Percentiles rank a stretch among this genome's conserved stretches.
Conservation (phyloP, 2,113 vertebrate genomes). For the Podarcis muralis region DNA sequence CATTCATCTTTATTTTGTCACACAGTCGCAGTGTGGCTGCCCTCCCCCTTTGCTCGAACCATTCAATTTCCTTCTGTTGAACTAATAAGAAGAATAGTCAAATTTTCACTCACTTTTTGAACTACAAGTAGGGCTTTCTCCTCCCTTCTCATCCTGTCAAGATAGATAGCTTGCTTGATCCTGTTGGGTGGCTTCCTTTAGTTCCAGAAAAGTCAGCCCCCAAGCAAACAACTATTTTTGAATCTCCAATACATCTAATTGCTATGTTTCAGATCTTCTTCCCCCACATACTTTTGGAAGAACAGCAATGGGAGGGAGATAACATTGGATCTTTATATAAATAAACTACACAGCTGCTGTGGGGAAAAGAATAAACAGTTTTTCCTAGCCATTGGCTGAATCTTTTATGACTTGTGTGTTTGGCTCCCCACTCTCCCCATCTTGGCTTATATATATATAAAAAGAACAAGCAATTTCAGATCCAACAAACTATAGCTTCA, state of each 20-base stretch:
- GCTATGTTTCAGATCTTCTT: slow-evolving; percentile 2
- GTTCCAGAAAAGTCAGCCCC: background rate
- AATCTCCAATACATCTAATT: background rate
- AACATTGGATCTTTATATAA: background rate
- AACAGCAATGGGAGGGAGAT: background rate
- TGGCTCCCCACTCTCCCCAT: background rate
- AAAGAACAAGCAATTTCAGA: background rate
- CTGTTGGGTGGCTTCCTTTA: background rate
- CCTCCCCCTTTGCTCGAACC: background rate
- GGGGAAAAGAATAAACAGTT: background rate
- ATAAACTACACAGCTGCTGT: background rate
- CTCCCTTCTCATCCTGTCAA: background rate
- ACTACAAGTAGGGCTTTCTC: background rate
- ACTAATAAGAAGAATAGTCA: slow-evolving; percentile 56
- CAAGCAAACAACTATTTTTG: background rate
- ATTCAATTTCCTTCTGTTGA: slow-evolving; percentile 37
- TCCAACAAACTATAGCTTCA: slow-evolving; percentile 1
- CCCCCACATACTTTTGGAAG: background rate
- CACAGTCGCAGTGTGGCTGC: background rate
- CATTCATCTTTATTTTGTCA: background rate
- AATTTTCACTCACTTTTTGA: slow-evolving; percentile 37
- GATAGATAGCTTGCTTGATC: background rate
- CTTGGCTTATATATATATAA: background rate
- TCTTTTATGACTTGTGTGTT: background rate
- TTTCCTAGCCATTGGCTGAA: slow-evolving; percentile 10